Conservation (phyloP, 2,113 vertebrate species). For the Nymphicus hollandicus region DNA sequence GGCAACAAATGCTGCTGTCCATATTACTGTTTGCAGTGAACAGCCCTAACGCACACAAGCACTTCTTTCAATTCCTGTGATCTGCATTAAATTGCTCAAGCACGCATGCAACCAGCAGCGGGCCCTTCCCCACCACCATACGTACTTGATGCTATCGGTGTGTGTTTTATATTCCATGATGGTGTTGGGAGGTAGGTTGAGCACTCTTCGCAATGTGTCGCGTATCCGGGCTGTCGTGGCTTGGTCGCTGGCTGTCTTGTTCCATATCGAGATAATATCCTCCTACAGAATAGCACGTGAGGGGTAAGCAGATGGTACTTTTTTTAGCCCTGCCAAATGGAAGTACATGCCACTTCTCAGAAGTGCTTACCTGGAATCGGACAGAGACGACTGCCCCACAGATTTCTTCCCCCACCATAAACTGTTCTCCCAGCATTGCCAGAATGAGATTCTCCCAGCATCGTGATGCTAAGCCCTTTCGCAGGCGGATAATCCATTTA, state of each 20-base stretch:
- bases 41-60: neutral
- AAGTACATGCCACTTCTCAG: neutral
- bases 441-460: constrained; percentile 86
- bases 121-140: constrained; percentile 38
- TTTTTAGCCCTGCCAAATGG: neutral
- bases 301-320: neutral
- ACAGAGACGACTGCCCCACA: constrained; percentile 84
- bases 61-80: neutral
- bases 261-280: constrained; percentile 86
- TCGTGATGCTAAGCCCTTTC: constrained; percentile 81
- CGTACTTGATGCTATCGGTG: constrained; percentile 87
- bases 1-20: neutral
- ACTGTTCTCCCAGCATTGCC: constrained; percentile 83
- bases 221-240: constrained; percentile 84
- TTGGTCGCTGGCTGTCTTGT: constrained; percentile 86
- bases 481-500: constrained; percentile 85
- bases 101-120: neutral
- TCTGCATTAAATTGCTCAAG: neutral
- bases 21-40: neutral
- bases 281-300: constrained; percentile 30
- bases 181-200: constrained; percentile 87
- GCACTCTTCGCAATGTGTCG: constrained; percentile 80
- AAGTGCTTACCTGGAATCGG: constrained; percentile 79
- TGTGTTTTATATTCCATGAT: constrained; percentile 88
- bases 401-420: constrained; percentile 85